phyloP scores from a whole-genome alignment of 1,140 invertebrate genomes.

The Dermatophagoides farinae region DNA sequence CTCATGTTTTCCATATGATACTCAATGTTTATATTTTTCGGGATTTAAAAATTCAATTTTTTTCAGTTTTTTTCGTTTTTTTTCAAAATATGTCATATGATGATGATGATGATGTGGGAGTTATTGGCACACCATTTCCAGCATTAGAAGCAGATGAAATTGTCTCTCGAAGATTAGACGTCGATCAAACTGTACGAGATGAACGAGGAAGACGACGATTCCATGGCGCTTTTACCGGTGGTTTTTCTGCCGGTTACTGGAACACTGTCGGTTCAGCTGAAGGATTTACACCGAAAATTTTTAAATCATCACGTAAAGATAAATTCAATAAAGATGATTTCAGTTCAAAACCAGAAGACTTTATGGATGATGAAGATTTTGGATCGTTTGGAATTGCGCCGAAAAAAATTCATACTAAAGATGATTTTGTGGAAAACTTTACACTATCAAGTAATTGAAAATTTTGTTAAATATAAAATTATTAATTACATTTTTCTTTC shows the following conservation, averaged over 20 bases:
- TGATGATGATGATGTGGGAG: neutral
- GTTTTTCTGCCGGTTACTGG: slow-evolving; percentile 92
- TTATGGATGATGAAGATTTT: slow-evolving; percentile 96
- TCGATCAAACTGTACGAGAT: slow-evolving; percentile 77
- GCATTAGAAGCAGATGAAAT: slow-evolving; percentile 35
- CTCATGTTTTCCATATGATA: too few species aligned
- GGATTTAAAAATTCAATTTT: too few species aligned
- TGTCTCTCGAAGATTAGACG: slow-evolving; percentile 54
- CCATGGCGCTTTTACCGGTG: slow-evolving; percentile 97
- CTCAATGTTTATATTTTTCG: too few species aligned
- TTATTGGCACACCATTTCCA: slow-evolving; percentile 8
- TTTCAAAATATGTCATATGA: neutral
- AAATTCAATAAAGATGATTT: slow-evolving; percentile 34
- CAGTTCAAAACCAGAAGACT: slow-evolving; percentile 51
- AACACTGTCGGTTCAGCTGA: slow-evolving; percentile 88
- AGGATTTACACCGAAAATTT: slow-evolving; percentile 77
- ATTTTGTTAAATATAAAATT: neutral
- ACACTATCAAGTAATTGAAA: slow-evolving; percentile 8
- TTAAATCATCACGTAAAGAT: slow-evolving; percentile 43
- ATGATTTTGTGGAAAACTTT: slow-evolving; percentile 36
- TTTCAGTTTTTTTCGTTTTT: neutral
- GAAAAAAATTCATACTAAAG: slow-evolving; percentile 49
- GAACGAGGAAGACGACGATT: slow-evolving; percentile 72
- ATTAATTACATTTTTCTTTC: slow-evolving; percentile 15
- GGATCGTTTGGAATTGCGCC: slow-evolving; percentile 88